Percentiles rank a stretch among this genome's conserved stretches.
Conservation (phyloP, 2,888 invertebrate genomes). For the Steromphala cineraria region DNA sequence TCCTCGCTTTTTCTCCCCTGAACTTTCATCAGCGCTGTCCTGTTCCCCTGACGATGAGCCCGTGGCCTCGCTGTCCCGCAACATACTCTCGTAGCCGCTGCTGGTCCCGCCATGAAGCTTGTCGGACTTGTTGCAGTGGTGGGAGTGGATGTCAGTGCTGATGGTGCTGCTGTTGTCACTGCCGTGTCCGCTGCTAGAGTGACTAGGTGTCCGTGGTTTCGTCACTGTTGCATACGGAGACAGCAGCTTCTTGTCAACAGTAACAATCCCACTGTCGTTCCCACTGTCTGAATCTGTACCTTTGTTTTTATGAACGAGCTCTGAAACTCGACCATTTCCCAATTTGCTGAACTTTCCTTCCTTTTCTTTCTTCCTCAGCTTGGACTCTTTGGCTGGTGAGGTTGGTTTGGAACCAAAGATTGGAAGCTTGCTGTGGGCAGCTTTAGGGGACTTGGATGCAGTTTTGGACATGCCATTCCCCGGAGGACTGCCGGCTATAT, state of each 20-base stretch:
- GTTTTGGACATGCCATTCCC: constrained; percentile 23
- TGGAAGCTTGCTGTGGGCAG: constrained; percentile 31
- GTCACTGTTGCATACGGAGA: constrained; percentile 76
- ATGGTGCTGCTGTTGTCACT: constrained; percentile 73
- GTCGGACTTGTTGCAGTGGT: constrained; percentile 65
- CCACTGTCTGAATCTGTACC: constrained; percentile 72
- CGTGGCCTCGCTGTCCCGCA: constrained; percentile 88
- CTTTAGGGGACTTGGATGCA: constrained; percentile 18
- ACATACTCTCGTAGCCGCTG: constrained; percentile 91
- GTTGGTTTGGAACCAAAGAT: constrained; percentile 27
- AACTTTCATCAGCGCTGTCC: constrained; percentile 74
- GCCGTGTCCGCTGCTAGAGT: constrained; percentile 76
- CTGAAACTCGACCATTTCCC: constrained; percentile 42
- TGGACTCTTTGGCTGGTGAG: constrained; percentile 48
- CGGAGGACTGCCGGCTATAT: constrained; percentile 19
- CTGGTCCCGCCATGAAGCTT: constrained; percentile 80
- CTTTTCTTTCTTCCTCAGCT: constrained; percentile 66
- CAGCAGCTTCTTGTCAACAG: constrained; percentile 64
- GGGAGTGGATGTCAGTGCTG: constrained; percentile 61
- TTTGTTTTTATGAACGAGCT: constrained; percentile 38
- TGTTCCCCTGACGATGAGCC: constrained; percentile 82
- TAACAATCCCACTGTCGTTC: constrained; percentile 72
- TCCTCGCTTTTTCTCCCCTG: constrained; percentile 66
- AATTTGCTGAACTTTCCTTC: constrained; percentile 48
- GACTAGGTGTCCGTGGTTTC: constrained; percentile 71